phyloP scores from a whole-genome alignment of 1,140 invertebrate species.

The Thaumetopoea pityocampa region DNA sequence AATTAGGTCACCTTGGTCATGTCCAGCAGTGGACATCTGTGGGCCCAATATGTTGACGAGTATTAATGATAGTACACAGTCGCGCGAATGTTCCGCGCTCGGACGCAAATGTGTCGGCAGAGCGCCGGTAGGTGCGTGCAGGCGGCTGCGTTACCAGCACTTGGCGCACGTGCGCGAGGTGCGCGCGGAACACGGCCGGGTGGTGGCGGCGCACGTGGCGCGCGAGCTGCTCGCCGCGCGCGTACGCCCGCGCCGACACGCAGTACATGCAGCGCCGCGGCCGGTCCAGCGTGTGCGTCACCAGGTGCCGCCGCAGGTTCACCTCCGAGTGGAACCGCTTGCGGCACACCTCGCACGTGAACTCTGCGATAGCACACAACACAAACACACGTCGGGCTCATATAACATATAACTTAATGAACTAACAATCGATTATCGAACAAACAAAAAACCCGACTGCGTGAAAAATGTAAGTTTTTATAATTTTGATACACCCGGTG shows the following conservation, averaged over 20 bases:
- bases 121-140: not conserved
- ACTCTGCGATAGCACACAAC: slow-evolving; percentile 24
- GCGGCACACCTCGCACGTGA: slow-evolving; percentile 48
- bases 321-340: slow-evolving; percentile 44
- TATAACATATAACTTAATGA: too few relatives aligned
- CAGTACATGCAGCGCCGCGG: slow-evolving; percentile 69
- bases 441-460: too few relatives aligned
- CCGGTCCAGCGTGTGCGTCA: slow-evolving; percentile 53
- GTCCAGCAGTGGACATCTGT: too few relatives aligned
- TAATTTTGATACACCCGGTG: too few relatives aligned
- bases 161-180: slow-evolving; percentile 50
- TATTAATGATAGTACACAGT: too few relatives aligned
- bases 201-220: slow-evolving; percentile 55
- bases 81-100: too few relatives aligned
- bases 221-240: slow-evolving; percentile 56
- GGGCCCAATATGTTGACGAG: too few relatives aligned
- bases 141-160: slow-evolving; percentile 36
- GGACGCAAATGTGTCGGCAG: too few relatives aligned
- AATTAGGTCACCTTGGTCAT: too few relatives aligned
- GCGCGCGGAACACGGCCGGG: slow-evolving; percentile 41
- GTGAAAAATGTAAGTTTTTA: too few relatives aligned
- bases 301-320: slow-evolving; percentile 52
- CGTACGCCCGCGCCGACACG: slow-evolving; percentile 57
- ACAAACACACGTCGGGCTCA: too few relatives aligned
- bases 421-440: too few relatives aligned